These are phyloP conservation scores for Hypsibius dujardini DNA, from an alignment of 1,140 invertebrate species.

Conservation along the genomic window DNA sequence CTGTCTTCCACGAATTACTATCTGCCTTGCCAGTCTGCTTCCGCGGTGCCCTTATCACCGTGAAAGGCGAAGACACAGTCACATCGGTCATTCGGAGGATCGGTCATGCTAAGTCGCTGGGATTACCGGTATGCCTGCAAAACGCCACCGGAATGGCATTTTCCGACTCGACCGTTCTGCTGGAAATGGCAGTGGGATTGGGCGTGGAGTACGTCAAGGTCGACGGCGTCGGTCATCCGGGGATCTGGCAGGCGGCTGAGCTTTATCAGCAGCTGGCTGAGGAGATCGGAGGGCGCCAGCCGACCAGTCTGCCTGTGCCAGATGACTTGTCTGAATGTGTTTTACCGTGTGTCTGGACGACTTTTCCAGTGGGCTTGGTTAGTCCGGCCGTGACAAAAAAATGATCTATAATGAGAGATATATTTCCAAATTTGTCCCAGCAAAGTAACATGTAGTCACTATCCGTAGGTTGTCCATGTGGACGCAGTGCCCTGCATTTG, in stretches of 20 bases:
- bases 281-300: no score
- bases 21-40: background rate
- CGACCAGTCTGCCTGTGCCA: no score
- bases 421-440: no score
- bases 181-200: background rate
- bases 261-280: no score
- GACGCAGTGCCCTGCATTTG: no score
- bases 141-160: background rate
- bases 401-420: no score
- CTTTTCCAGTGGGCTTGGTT: no score
- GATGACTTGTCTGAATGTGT: no score
- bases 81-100: background rate
- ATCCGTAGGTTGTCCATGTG: no score
- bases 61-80: slow-evolving; percentile 1
- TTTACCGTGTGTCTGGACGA: no score
- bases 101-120: background rate
- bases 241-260: background rate
- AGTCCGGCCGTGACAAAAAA: no score
- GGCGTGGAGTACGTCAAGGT: slow-evolving; percentile 1
- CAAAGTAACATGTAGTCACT: no score
- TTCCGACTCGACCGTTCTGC: background rate
- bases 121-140: slow-evolving; percentile 3
- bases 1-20: background rate
- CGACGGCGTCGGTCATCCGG: background rate
- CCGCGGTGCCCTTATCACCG: background rate